phyloP scores from a whole-genome alignment of 2,797 vertebrate genomes.

The Halcyon chelicuti region DNA sequence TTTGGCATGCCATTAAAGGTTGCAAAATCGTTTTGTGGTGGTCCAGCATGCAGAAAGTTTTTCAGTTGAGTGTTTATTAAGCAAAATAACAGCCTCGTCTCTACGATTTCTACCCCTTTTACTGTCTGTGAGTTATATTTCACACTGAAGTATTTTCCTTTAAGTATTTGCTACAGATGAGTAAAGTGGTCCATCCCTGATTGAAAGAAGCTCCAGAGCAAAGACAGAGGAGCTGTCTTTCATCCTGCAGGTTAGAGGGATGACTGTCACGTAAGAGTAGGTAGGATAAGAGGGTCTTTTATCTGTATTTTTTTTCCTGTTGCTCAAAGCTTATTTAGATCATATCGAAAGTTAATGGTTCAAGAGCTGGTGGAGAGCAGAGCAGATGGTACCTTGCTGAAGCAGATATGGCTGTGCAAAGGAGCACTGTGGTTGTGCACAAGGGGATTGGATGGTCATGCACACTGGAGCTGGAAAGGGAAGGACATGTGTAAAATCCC shows the following conservation, averaged over 20 bases:
- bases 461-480: neutral
- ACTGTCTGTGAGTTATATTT: neutral
- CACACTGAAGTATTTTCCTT: too few species aligned
- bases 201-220: neutral
- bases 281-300: neutral
- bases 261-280: neutral
- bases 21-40: neutral
- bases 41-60: slow-evolving; percentile 17
- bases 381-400: neutral
- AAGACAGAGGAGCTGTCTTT: neutral
- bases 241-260: neutral
- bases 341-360: neutral
- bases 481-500: neutral
- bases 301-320: neutral
- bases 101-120: neutral
- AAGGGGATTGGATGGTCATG: neutral
- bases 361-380: neutral
- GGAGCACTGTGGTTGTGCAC: neutral
- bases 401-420: neutral
- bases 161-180: neutral
- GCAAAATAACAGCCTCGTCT: neutral
- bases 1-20: slow-evolving; percentile 18
- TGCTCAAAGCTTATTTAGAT: neutral
- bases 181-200: neutral
- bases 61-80: slow-evolving; percentile 26